Percentiles rank a stretch among this genome's conserved stretches.
Evolutionary conservation across 2,888 invertebrate genomes (phyloP).

Genomic region (Leucophora obtusa): DNA sequence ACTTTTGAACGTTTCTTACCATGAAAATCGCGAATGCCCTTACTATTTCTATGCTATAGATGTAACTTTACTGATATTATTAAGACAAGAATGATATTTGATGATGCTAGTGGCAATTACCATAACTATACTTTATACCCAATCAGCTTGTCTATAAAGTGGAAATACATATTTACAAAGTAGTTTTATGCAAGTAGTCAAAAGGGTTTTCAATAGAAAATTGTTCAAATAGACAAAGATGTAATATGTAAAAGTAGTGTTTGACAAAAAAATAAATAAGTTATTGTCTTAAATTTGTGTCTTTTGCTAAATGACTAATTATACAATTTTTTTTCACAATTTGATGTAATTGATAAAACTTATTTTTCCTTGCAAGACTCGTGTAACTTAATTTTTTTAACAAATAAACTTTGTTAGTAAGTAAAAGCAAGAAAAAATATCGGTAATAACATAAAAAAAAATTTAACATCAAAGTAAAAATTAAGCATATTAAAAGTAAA

Average conservation of each 20-base stretch:
- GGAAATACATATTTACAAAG: conserved; percentile 10
- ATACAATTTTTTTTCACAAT: conserved; percentile 24
- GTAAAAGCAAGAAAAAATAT: conserved; percentile 12
- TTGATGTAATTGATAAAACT: conserved; percentile 26
- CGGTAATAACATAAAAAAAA: conserved; percentile 22
- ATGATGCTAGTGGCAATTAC: conserved; percentile 58
- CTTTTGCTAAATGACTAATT: conserved; percentile 49
- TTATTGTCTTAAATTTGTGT: conserved; percentile 1
- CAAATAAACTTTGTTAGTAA: conserved; percentile 52
- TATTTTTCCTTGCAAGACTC: conserved; percentile 30
- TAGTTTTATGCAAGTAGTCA: conserved; percentile 21
- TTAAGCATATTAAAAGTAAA: conserved; percentile 61
- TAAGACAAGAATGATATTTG: conserved; percentile 56
- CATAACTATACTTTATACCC: conserved; percentile 42
- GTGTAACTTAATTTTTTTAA: conserved; percentile 51
- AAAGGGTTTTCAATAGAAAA: conserved; percentile 34
- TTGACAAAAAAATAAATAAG: background rate
- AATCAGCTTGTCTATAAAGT: background rate
- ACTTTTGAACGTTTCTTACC: too few species aligned
- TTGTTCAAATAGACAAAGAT: conserved; percentile 12
- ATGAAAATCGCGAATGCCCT: conserved; percentile 1
- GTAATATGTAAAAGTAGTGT: background rate
- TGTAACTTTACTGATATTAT: conserved; percentile 47
- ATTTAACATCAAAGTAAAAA: conserved; percentile 61
- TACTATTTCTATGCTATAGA: conserved; percentile 17